Conservation (phyloP, 2,113 vertebrate species). For the Charina bottae region DNA sequence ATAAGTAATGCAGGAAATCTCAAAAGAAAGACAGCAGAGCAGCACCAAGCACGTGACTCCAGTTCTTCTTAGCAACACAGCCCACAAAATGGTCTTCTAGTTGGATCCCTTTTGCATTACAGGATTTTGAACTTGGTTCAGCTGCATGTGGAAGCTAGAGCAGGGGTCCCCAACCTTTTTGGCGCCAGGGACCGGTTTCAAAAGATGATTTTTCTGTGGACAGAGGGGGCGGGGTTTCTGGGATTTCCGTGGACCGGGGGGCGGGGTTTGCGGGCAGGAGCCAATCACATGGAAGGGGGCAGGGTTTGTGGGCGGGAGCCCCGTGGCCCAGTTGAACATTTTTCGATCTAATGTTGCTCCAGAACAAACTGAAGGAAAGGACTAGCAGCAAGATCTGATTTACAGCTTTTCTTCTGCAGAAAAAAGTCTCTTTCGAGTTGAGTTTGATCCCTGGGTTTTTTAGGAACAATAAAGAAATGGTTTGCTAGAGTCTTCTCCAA, state of each 20-base stretch:
- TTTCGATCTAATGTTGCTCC: background rate
- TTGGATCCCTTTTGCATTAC: background rate
- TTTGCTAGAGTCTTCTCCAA: background rate
- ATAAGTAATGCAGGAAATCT: constrained; percentile 16
- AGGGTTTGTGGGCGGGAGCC: no score
- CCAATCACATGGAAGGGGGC: no score
- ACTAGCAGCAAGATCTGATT: background rate
- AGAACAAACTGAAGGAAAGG: background rate
- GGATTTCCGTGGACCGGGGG: no score
- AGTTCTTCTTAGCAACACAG: background rate
- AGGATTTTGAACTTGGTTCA: background rate
- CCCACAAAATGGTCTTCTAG: background rate
- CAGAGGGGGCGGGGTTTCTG: no score
- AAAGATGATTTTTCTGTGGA: no score
- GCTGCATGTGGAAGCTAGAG: background rate
- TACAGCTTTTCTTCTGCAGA: background rate
- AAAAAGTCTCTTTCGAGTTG: background rate
- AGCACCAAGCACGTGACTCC: background rate
- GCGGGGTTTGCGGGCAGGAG: no score
- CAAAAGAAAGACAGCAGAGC: background rate
- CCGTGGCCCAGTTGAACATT: no score
- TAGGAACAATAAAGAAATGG: background rate
- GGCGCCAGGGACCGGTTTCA: no score
- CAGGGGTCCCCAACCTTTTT: no score
- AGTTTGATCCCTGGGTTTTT: background rate